phyloP scores from a whole-genome alignment of 1,140 invertebrate genomes.

The Zaprionus inermis region DNA sequence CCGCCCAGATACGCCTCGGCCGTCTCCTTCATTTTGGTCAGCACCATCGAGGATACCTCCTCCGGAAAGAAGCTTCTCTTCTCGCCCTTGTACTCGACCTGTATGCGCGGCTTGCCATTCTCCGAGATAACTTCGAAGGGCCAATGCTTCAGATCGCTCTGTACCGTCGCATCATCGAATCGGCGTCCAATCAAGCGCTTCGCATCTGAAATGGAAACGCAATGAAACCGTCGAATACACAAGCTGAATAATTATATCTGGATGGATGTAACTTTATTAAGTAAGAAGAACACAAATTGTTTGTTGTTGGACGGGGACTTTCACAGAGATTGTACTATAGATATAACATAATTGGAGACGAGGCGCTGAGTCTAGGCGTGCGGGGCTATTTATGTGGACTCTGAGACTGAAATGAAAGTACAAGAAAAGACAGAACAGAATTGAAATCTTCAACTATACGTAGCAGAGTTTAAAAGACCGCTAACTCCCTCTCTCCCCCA shows the following conservation, averaged over 20 bases:
- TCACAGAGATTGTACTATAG: slow-evolving; percentile 26
- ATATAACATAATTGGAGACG: slow-evolving; percentile 19
- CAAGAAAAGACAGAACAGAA: slow-evolving; percentile 60
- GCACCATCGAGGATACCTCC: slow-evolving; percentile 95
- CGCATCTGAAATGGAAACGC: slow-evolving; percentile 91
- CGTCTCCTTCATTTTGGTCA: slow-evolving; percentile 97
- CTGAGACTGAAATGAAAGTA: slow-evolving; percentile 79
- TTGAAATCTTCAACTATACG: slow-evolving; percentile 33
- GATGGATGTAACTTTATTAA: slow-evolving; percentile 39
- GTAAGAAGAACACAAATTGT: slow-evolving; percentile 31
- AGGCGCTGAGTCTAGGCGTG: slow-evolving; percentile 43
- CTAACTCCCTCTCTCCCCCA: neutral
- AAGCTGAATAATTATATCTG: slow-evolving; percentile 6
- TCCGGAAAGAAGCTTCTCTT: slow-evolving; percentile 95
- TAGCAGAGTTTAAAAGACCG: neutral
- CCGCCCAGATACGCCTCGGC: slow-evolving; percentile 97
- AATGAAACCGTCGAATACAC: slow-evolving; percentile 35
- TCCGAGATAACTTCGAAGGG: slow-evolving; percentile 94
- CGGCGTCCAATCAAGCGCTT: slow-evolving; percentile 96
- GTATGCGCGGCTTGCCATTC: slow-evolving; percentile 94
- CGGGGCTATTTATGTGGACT: slow-evolving; percentile 63
- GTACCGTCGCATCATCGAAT: slow-evolving; percentile 95
- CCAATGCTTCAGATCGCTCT: slow-evolving; percentile 98
- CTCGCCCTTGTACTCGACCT: slow-evolving; percentile 95
- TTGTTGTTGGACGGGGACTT: slow-evolving; percentile 25